Evolutionary conservation across 2,113 vertebrate genomes (phyloP).

Genomic region (Erythrolamprus reginae): DNA sequence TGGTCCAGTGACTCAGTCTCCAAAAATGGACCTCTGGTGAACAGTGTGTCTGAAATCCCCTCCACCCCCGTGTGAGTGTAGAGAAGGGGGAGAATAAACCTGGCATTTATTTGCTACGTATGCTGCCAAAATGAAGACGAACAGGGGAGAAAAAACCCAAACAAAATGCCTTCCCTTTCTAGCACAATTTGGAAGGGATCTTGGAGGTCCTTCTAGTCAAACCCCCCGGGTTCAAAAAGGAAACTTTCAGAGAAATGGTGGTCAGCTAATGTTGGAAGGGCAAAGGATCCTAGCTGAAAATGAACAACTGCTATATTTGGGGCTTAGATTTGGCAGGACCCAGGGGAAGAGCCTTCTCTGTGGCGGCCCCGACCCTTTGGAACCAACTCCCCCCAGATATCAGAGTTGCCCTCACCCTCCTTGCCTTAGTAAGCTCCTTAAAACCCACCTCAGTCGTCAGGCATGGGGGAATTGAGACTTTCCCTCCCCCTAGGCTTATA

Average conservation of each 20-base stretch:
- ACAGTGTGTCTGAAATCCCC: slow-evolving; percentile 42
- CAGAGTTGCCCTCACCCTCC: too few relatives aligned
- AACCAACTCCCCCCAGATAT: too few relatives aligned
- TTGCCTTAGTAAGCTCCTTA: too few relatives aligned
- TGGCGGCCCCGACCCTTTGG: too few relatives aligned
- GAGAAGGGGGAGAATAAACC: slow-evolving; percentile 8
- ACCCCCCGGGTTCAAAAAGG: not conserved
- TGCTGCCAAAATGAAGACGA: not conserved
- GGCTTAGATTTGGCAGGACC: too few relatives aligned
- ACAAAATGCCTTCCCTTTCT: slow-evolving; percentile 39
- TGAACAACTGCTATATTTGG: not conserved
- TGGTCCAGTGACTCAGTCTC: slow-evolving; percentile 39
- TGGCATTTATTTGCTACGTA: slow-evolving; percentile 39
- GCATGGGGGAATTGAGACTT: too few relatives aligned
- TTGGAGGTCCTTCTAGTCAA: not conserved
- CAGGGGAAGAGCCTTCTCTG: too few relatives aligned
- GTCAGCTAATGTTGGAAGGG: slow-evolving; percentile 7
- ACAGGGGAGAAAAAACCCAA: slow-evolving; percentile 20
- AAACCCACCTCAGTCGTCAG: too few relatives aligned
- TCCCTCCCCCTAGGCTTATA: too few relatives aligned
- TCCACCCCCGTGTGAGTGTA: too few relatives aligned
- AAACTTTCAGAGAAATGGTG: not conserved
- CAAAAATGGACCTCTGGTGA: slow-evolving; percentile 32
- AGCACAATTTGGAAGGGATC: not conserved
- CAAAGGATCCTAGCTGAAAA: slow-evolving; percentile 51